These are phyloP conservation scores for Hestina assimilis DNA, from an alignment of 1,140 invertebrate genomes.

Conservation along the genomic window DNA sequence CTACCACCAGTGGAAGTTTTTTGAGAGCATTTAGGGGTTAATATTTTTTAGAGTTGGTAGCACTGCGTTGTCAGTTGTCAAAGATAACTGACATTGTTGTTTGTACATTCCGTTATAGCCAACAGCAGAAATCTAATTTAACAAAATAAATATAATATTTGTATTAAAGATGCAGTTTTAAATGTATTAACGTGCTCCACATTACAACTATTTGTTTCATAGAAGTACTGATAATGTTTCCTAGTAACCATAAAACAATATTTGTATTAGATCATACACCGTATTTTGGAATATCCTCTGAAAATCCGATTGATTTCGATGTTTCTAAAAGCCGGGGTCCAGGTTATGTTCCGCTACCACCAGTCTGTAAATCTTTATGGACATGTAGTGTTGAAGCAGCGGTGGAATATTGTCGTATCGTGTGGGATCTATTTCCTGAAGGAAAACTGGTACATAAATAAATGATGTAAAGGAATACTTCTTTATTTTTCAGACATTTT, in stretches of 20 bases:
- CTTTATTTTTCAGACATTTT: too few species aligned
- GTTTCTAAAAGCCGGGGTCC: slow-evolving; percentile 85
- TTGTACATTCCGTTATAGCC: too few species aligned
- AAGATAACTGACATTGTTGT: neutral
- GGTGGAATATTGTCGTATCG: slow-evolving; percentile 96
- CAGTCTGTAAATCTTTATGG: slow-evolving; percentile 95
- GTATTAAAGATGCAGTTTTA: neutral
- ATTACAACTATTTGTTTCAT: neutral
- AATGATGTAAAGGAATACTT: too few species aligned
- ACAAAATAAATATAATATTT: neutral
- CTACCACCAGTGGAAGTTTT: too few species aligned
- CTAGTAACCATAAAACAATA: slow-evolving; percentile 93
- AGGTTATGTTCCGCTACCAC: slow-evolving; percentile 82
- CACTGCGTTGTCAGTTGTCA: neutral
- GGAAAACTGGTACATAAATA: slow-evolving; percentile 92
- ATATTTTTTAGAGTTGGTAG: neutral
- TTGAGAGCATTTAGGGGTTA: too few species aligned
- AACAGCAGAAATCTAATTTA: too few species aligned
- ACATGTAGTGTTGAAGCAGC: slow-evolving; percentile 96
- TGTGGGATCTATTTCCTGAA: slow-evolving; percentile 96
- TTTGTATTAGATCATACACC: slow-evolving; percentile 96
- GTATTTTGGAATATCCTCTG: slow-evolving; percentile 91
- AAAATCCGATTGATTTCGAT: slow-evolving; percentile 93
- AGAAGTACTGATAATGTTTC: slow-evolving; percentile 53
- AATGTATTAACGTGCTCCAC: neutral